Conservation (phyloP, 2,797 vertebrate genomes). For the Gymnoscopelus braueri region DNA sequence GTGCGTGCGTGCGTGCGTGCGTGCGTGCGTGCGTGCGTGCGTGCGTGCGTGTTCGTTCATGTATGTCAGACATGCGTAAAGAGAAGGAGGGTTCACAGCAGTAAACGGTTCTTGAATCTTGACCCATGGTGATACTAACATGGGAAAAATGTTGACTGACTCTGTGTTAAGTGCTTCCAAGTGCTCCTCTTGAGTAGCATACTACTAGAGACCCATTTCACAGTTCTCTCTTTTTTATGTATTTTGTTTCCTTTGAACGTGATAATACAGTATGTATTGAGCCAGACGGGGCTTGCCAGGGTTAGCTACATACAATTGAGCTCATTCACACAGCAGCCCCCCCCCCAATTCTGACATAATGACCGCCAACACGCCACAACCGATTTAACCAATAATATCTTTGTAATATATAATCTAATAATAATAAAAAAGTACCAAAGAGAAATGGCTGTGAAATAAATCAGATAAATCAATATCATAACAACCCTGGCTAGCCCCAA, state of each 20-base stretch:
- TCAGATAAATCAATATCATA: too few species aligned
- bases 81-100: not conserved
- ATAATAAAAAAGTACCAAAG: too few species aligned
- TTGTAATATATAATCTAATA: too few species aligned
- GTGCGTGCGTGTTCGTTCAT: not conserved
- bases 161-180: not conserved
- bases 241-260: not conserved
- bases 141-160: not conserved
- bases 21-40: not conserved
- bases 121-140: not conserved
- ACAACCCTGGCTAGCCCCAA: too few species aligned
- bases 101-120: slow-evolving; percentile 20
- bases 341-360: too few species aligned
- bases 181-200: not conserved
- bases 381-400: too few species aligned
- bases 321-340: too few species aligned
- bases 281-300: not conserved
- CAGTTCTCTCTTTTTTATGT: not conserved
- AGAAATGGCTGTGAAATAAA: too few species aligned
- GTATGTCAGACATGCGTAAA: not conserved
- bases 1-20: slow-evolving; percentile 21
- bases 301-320: too few species aligned
- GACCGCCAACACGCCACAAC: too few species aligned
- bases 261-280: not conserved
- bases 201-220: not conserved